Conservation (phyloP, 2,797 vertebrate species). For the Furcifer pardalis region DNA sequence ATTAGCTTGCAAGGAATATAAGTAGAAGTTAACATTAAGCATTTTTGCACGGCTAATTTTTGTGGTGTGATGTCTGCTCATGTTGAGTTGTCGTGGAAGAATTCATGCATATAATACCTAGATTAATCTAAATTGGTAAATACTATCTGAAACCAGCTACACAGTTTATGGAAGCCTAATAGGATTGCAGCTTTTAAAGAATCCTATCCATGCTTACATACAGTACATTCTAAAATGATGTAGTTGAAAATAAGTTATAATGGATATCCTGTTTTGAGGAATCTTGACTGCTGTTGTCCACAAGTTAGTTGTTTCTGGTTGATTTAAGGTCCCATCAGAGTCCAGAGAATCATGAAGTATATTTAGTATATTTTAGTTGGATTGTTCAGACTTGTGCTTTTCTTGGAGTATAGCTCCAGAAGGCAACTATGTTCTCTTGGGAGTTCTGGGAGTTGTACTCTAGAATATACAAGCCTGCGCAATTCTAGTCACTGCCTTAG, state of each 20-base stretch:
- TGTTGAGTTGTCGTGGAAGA: not conserved
- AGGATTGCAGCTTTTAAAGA: too few species aligned
- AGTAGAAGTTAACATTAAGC: not conserved
- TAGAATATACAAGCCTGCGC: too few species aligned
- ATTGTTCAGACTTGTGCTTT: not conserved
- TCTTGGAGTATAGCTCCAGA: too few species aligned
- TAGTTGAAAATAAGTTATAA: not conserved
- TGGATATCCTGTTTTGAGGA: not conserved
- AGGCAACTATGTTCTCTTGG: too few species aligned
- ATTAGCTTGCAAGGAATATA: not conserved
- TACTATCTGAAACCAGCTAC: not conserved
- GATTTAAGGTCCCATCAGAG: not conserved
- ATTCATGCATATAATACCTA: conserved; percentile 6
- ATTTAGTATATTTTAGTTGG: not conserved
- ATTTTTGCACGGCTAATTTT: not conserved
- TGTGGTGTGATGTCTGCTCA: not conserved
- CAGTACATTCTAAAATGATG: too few species aligned
- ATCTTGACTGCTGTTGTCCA: not conserved
- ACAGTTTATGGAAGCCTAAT: too few species aligned
- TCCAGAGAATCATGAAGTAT: not conserved
- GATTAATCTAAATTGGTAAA: not conserved
- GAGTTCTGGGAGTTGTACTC: too few species aligned
- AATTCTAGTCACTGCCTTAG: conserved; percentile 16
- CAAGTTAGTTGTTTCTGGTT: not conserved
- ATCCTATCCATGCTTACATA: too few species aligned